These are phyloP conservation scores for Aspidapion aeneum DNA, from an alignment of 2,888 invertebrate species.

Conservation along the genomic window DNA sequence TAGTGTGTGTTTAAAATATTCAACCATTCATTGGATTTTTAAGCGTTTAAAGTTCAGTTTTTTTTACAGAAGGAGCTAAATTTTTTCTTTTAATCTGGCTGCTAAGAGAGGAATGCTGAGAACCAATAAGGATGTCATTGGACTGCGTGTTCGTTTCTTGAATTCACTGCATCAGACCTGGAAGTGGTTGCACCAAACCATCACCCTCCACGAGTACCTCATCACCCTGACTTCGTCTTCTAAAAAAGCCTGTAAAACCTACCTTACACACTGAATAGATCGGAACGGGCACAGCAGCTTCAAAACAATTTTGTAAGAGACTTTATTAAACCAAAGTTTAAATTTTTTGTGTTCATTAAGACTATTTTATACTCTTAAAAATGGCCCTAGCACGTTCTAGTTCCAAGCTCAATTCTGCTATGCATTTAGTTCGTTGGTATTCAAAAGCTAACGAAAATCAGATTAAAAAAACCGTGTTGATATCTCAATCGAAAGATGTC, in stretches of 20 bases:
- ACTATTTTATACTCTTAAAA: slow-evolving; percentile 19
- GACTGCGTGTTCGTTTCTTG: slow-evolving; percentile 78
- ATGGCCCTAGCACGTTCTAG: slow-evolving; percentile 41
- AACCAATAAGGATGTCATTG: slow-evolving; percentile 79
- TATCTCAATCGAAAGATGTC: slow-evolving; percentile 89
- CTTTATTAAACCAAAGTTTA: slow-evolving; percentile 2
- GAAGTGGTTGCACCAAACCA: slow-evolving; percentile 93
- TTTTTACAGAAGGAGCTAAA: slow-evolving; percentile 46
- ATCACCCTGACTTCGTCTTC: slow-evolving; percentile 76
- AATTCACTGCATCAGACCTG: slow-evolving; percentile 88
- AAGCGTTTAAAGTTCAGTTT: slow-evolving; percentile 38
- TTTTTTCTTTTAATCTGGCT: slow-evolving; percentile 39
- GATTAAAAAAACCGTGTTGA: slow-evolving; percentile 81
- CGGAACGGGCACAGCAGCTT: slow-evolving; percentile 33
- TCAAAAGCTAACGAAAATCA: slow-evolving; percentile 36
- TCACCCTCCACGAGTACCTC: slow-evolving; percentile 82
- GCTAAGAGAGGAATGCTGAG: slow-evolving; percentile 51
- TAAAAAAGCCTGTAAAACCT: slow-evolving; percentile 52
- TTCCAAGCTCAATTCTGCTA: slow-evolving; percentile 29
- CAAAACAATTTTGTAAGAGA: slow-evolving; percentile 16
- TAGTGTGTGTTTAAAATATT: slow-evolving; percentile 18
- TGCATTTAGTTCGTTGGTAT: slow-evolving; percentile 18
- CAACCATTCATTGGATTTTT: neutral
- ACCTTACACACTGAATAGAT: slow-evolving; percentile 28
- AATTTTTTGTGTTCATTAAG: slow-evolving; percentile 19